Conservation (phyloP, 2,888 invertebrate genomes). For the Ochropleura plecta region DNA sequence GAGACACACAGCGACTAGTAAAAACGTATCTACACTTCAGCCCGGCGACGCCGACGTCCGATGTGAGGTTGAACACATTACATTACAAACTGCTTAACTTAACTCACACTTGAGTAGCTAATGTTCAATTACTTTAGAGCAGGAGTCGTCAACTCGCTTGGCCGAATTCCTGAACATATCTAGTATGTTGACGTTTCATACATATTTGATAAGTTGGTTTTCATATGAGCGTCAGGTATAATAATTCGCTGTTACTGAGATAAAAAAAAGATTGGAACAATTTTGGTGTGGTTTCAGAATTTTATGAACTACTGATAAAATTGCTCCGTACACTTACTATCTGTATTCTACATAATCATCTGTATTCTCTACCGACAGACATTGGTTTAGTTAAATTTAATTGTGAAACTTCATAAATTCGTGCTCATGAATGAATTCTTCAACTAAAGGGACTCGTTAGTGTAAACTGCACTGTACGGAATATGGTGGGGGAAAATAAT, state of each 20-base stretch:
- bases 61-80: not conserved
- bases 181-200: conserved; percentile 4
- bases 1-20: not conserved
- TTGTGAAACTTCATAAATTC: not conserved
- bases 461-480: not conserved
- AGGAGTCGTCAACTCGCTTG: conserved; percentile 10
- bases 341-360: not conserved
- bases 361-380: not conserved
- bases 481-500: not conserved
- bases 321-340: not conserved
- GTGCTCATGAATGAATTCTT: not conserved
- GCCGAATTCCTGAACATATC: conserved; percentile 4
- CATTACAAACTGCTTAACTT: conserved; percentile 1
- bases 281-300: not conserved
- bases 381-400: not conserved
- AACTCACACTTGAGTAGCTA: conserved; percentile 26
- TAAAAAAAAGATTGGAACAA: not conserved
- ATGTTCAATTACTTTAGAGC: conserved; percentile 19
- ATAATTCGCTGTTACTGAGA: not conserved
- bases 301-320: not conserved
- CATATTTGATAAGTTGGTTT: conserved; percentile 15
- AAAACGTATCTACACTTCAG: conserved; percentile 2
- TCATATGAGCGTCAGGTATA: not conserved
- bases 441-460: not conserved
- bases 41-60: not conserved